A percentile compares a stretch with the other conserved stretches of the same genome.
These are phyloP conservation scores for Lasioglossum vierecki DNA, from an alignment of 2,888 invertebrate species.

Conservation along the genomic window DNA sequence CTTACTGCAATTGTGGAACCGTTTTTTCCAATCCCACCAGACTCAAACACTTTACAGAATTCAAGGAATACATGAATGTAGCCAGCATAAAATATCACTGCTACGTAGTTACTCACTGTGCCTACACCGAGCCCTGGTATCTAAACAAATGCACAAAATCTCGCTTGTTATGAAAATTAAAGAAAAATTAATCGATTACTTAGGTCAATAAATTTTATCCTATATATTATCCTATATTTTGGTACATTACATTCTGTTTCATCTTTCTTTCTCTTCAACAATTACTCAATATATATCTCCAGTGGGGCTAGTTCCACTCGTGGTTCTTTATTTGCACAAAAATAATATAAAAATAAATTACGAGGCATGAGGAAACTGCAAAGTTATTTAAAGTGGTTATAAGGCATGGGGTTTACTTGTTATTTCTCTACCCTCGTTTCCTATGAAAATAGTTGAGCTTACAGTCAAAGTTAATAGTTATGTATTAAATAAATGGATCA, in stretches of 20 bases:
- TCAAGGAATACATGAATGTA: conserved; percentile 88
- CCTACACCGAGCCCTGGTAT: conserved; percentile 78
- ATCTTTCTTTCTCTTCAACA: background rate
- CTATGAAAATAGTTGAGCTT: background rate
- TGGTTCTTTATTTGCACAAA: conserved; percentile 31
- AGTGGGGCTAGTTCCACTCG: conserved; percentile 38
- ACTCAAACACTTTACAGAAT: conserved; percentile 90
- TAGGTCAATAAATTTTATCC: conserved; percentile 24
- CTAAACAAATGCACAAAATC: conserved; percentile 81
- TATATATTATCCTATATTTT: conserved; percentile 28
- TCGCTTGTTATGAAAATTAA: conserved; percentile 67
- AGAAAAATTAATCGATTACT: conserved; percentile 7
- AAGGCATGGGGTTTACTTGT: background rate
- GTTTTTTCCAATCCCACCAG: conserved; percentile 97
- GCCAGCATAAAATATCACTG: conserved; percentile 86
- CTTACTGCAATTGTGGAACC: conserved; percentile 98
- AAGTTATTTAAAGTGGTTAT: conserved; percentile 7
- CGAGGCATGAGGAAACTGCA: conserved; percentile 60
- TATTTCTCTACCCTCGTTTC: background rate
- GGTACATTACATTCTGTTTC: background rate
- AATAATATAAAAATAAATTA: conserved; percentile 32
- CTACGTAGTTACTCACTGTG: conserved; percentile 81
- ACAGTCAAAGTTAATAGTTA: conserved; percentile 14
- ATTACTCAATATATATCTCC: background rate
- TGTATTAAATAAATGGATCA: conserved; percentile 20